Evolutionary conservation across 1,140 invertebrate species (phyloP).

Genomic region (Hyphantria cunea): DNA sequence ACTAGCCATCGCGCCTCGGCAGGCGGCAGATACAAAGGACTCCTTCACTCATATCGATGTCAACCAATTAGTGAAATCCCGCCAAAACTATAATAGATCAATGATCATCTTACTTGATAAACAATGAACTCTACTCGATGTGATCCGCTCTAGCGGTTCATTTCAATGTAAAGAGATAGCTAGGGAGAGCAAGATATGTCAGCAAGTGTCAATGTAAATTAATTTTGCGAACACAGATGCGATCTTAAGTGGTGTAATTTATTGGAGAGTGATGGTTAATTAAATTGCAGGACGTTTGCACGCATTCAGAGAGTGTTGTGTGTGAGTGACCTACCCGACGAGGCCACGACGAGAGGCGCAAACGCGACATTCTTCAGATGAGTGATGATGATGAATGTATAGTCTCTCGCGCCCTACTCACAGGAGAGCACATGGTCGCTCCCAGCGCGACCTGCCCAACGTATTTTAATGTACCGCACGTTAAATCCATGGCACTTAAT

Average conservation of each 20-base stretch:
- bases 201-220: neutral
- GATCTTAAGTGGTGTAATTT: neutral
- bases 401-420: neutral
- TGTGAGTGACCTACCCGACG: neutral
- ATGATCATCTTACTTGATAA: too few relatives aligned
- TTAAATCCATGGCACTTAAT: too few relatives aligned
- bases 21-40: too few relatives aligned
- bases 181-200: neutral
- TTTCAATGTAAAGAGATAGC: too few relatives aligned
- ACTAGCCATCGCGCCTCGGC: too few relatives aligned
- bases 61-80: too few relatives aligned
- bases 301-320: neutral
- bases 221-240: neutral
- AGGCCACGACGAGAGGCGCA: neutral
- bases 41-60: too few relatives aligned
- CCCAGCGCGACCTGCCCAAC: too few relatives aligned
- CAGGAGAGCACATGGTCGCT: neutral
- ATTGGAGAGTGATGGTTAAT: neutral
- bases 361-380: neutral
- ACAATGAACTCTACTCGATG: too few relatives aligned
- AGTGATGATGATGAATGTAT: neutral
- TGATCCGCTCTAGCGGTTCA: too few relatives aligned
- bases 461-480: too few relatives aligned
- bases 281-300: neutral
- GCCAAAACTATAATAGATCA: too few relatives aligned